Base-by-base conservation (phyloP, 2,113 vertebrate species). In the Lipophrys pholis region DNA sequence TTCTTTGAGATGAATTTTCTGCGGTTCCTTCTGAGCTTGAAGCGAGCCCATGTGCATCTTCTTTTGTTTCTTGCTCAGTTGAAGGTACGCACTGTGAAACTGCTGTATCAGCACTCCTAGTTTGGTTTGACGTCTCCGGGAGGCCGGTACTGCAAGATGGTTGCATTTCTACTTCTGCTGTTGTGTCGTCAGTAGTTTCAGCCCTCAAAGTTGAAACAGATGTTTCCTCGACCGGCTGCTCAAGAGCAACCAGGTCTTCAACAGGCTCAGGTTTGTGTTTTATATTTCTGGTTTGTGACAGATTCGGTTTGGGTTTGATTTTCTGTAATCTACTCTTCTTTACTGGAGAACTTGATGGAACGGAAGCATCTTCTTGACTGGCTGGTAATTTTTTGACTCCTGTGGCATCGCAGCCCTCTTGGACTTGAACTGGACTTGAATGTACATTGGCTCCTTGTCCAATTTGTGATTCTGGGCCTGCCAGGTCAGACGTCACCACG, bases 271-370 rank as follows among this genome's bases (percentile, higher is more conserved):
- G n/a, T 58, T 58, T 69, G 36, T 48, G 51, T 14, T 9, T 46
- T 1, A 7, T 15, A 11, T 40, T 40, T 71, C 69, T 76, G 16
- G 78, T 38, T 45, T 68, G 78, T 5, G 11, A 1, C 11, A 80
- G 1, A 11, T 80, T 76, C 39, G 80, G 73, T 71, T 70, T 77
- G 53, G 71, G 71, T 80, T 76, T 75, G 4, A 64, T 35, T 76
- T 56, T 77, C 2, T 43, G 45, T 5, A 60, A 62, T 12, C 40
- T 58, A n/a, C 16, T 2, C 11, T 5, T 71, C 11, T 5, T 67
- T 0, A 35, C 2, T 9, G 35, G 57, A 48, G 1, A 17, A 15
- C 50, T 6, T 8, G 53, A 57, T 11, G 7, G 0, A 3, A 7
- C 10, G 38, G 60, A 39, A 14, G 2, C 36, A 3, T 46, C 40